Evolutionary conservation across 2,797 vertebrate genomes (phyloP).

Genomic region (Enteromius trimaculatus): DNA sequence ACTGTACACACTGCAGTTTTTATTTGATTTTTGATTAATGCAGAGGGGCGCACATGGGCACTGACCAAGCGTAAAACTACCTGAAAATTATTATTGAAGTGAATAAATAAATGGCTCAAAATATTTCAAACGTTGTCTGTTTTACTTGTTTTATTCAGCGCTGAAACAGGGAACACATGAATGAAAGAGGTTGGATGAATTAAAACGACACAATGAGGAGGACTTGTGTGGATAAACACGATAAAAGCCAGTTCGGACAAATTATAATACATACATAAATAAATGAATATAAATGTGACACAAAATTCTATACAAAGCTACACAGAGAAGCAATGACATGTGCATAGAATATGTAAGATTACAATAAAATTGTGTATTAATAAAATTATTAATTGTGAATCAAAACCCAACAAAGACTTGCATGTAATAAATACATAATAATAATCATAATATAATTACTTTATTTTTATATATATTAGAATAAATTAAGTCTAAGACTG

Average conservation of each 20-base stretch:
- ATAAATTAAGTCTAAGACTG: background rate
- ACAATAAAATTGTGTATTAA: background rate
- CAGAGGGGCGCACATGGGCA: slow-evolving; percentile 56
- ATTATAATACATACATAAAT: too few species aligned
- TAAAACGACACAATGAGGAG: too few species aligned
- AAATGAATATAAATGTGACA: background rate
- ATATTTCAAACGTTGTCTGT: slow-evolving; percentile 50
- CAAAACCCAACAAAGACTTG: background rate
- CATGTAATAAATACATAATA: background rate
- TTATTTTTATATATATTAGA: background rate
- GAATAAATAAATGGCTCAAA: slow-evolving; percentile 69
- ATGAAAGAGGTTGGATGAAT: too few species aligned
- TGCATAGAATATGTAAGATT: background rate
- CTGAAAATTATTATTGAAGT: slow-evolving; percentile 69
- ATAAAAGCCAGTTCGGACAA: too few species aligned
- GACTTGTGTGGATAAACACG: too few species aligned
- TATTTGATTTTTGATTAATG: slow-evolving; percentile 59
- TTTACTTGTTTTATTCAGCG: background rate
- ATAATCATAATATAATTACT: background rate
- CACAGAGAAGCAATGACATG: background rate
- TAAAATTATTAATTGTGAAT: background rate
- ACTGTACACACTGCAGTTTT: slow-evolving; percentile 50
- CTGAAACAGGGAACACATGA: too few species aligned
- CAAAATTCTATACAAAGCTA: background rate
- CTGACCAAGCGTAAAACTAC: slow-evolving; percentile 67